phyloP scores from a whole-genome alignment of 2,888 invertebrate species.

The Oscheius sp. region DNA sequence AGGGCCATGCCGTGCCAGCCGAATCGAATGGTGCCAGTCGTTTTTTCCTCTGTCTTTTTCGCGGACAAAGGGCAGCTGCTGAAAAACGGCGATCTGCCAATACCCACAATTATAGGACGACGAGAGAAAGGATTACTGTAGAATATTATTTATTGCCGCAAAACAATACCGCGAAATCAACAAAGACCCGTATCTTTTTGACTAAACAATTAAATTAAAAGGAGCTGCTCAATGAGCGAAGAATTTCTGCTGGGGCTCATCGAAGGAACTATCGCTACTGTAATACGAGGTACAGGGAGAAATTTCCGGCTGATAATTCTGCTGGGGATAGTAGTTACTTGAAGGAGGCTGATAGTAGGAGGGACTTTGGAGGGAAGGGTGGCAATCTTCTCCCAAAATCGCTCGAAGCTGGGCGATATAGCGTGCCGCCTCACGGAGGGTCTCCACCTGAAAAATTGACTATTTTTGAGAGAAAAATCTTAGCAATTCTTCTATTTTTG shows the following conservation, averaged over 20 bases:
- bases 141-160: background rate
- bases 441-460: slow-evolving; percentile 43
- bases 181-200: slow-evolving; percentile 10
- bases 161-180: background rate
- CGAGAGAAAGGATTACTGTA: background rate
- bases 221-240: background rate
- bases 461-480: no score
- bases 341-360: slow-evolving; percentile 9
- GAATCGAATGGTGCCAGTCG: no score
- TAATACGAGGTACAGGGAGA: slow-evolving; percentile 26
- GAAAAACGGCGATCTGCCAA: no score
- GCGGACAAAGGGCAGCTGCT: no score
- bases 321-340: slow-evolving; percentile 4
- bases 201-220: background rate
- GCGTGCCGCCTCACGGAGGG: slow-evolving; percentile 48
- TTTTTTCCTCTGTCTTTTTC: no score
- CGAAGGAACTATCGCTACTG: slow-evolving; percentile 28
- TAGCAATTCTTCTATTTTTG: no score
- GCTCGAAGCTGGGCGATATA: slow-evolving; percentile 45
- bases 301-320: slow-evolving; percentile 13
- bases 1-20: no score
- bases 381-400: slow-evolving; percentile 32
- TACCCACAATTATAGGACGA: no score
- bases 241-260: slow-evolving; percentile 17
- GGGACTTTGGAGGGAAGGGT: background rate